Percentiles rank a stretch among this genome's conserved stretches.
Evolutionary conservation across 2,888 invertebrate genomes (phyloP).

Genomic region (Prostheceraeus crozeri): DNA sequence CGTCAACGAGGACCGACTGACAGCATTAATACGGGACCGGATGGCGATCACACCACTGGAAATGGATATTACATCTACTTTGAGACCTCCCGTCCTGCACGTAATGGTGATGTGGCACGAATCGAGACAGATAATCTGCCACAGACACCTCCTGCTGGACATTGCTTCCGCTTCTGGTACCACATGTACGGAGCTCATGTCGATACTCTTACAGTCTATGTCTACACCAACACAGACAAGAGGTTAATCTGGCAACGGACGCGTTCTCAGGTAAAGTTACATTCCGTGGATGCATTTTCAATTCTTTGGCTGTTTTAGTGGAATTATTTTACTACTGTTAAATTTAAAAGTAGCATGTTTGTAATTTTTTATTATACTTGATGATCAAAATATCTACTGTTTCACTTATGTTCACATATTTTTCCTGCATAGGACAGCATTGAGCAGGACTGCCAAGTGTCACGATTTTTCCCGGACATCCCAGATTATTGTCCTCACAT

Average conservation of each 20-base stretch:
- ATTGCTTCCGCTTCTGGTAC: constrained; percentile 38
- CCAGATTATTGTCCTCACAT: too few species aligned
- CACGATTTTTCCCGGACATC: too few species aligned
- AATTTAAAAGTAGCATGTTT: too few species aligned
- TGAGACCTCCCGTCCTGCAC: neutral
- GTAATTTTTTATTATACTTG: too few species aligned
- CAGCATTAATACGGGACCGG: constrained; percentile 45
- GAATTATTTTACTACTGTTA: too few species aligned
- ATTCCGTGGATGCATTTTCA: too few species aligned
- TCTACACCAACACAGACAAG: constrained; percentile 3
- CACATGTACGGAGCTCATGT: constrained; percentile 38
- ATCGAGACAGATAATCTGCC: neutral
- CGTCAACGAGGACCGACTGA: constrained; percentile 17
- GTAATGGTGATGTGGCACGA: neutral
- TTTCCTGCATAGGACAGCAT: too few species aligned
- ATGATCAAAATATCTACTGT: too few species aligned
- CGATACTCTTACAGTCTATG: constrained; percentile 15
- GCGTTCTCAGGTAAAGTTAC: constrained; percentile 11
- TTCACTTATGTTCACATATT: too few species aligned
- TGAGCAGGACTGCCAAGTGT: too few species aligned
- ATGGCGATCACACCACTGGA: constrained; percentile 48
- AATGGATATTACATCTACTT: constrained; percentile 41
- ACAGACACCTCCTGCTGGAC: neutral
- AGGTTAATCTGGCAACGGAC: constrained; percentile 17
- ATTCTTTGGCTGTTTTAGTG: neutral